These are phyloP conservation scores for Colletes collaris DNA, from an alignment of 2,888 invertebrate species.

Conservation along the genomic window DNA sequence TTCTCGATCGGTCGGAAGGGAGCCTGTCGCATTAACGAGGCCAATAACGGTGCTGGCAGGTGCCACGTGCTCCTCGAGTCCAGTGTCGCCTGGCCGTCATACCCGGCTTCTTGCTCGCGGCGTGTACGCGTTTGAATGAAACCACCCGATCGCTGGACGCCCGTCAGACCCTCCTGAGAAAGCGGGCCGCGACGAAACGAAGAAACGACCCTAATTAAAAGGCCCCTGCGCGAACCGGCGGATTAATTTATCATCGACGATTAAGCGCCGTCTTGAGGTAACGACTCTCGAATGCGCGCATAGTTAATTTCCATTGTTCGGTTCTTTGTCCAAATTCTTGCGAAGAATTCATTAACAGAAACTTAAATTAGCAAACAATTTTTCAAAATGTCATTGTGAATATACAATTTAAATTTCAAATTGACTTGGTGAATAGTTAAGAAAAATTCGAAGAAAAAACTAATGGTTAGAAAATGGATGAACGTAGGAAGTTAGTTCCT, in stretches of 20 bases:
- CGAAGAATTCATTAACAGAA: too few species aligned
- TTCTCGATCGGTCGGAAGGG: constrained; percentile 71
- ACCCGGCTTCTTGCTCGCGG: constrained; percentile 56
- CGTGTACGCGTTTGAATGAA: constrained; percentile 47
- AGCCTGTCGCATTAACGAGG: constrained; percentile 72
- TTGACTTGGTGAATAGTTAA: too few species aligned
- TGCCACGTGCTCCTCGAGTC: constrained; percentile 65
- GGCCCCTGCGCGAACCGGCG: background rate
- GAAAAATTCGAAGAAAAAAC: too few species aligned
- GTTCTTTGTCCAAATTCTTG: too few species aligned
- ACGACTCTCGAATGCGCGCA: too few species aligned
- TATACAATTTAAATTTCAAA: too few species aligned
- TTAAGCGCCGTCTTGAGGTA: background rate
- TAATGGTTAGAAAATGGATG: too few species aligned
- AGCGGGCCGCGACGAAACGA: constrained; percentile 19
- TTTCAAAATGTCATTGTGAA: too few species aligned
- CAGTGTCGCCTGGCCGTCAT: constrained; percentile 45
- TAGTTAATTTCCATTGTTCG: too few species aligned
- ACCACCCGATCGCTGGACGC: constrained; percentile 5
- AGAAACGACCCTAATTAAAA: constrained; percentile 40
- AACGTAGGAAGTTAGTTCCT: too few species aligned
- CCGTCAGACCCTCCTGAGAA: constrained; percentile 11
- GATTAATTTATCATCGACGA: constrained; percentile 32
- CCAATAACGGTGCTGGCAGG: constrained; percentile 78
- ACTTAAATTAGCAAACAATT: too few species aligned